phyloP scores from a whole-genome alignment of 2,113 vertebrate species.

The Mesembrinibis cayennensis region DNA sequence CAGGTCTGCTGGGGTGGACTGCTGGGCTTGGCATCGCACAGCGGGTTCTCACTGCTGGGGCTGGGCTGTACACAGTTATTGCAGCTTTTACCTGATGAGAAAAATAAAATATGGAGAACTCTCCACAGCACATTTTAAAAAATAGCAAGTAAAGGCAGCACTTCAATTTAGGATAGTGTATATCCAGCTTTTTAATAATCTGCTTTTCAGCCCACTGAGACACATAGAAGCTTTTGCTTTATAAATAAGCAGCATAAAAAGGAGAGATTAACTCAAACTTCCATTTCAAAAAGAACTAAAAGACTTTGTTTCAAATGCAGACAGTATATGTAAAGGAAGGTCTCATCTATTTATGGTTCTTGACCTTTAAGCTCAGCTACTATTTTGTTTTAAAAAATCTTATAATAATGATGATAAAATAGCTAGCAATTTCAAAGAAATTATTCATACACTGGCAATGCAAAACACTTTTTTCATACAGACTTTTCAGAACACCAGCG shows the following conservation, averaged over 20 bases:
- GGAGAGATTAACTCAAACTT: not conserved
- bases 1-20: rapidly evolving
- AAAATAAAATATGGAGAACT: not conserved
- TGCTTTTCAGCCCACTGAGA: not conserved
- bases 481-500: not conserved
- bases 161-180: not conserved
- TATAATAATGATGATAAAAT: not conserved
- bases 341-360: not conserved
- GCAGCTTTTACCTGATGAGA: not conserved
- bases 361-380: slow-evolving; percentile 19
- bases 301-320: not conserved
- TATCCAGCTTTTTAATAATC: not conserved
- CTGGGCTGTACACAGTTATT: not conserved
- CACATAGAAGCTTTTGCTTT: not conserved
- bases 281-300: not conserved
- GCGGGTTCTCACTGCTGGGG: too few species aligned
- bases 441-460: not conserved
- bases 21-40: rapidly evolving
- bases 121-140: not conserved
- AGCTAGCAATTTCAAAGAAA: slow-evolving; percentile 11
- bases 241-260: not conserved
- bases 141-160: not conserved
- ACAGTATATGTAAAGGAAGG: not conserved
- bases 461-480: not conserved
- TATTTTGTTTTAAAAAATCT: not conserved